Evolutionary conservation across 2,888 invertebrate genomes (phyloP).

Genomic region (Endotricha flammealis): DNA sequence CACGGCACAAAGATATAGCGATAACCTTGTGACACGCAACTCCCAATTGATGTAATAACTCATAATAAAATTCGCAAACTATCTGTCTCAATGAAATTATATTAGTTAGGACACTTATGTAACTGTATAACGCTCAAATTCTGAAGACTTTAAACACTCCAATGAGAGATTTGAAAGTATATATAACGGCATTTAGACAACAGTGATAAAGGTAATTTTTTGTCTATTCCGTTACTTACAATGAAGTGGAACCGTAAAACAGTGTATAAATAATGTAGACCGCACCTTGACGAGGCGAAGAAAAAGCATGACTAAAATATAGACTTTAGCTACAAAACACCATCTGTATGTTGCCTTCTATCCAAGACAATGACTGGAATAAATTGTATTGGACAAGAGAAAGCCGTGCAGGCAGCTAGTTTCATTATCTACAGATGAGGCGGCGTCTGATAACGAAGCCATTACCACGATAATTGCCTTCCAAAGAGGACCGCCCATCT

Average conservation of each 20-base stretch:
- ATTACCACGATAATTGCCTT: slow-evolving; percentile 59
- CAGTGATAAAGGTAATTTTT: neutral
- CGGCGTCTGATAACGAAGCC: slow-evolving; percentile 57
- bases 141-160: no score
- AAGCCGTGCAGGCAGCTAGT: slow-evolving; percentile 36
- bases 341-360: slow-evolving; percentile 24
- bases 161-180: neutral
- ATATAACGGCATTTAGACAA: neutral
- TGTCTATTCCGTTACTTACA: neutral
- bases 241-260: slow-evolving; percentile 5
- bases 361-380: slow-evolving; percentile 28
- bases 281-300: slow-evolving; percentile 8
- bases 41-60: neutral
- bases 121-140: no score
- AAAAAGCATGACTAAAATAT: slow-evolving; percentile 15
- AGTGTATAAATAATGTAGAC: slow-evolving; percentile 7
- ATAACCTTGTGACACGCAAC: neutral
- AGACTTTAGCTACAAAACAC: slow-evolving; percentile 13
- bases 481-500: slow-evolving; percentile 39
- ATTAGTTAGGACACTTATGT: no score
- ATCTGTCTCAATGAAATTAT: no score
- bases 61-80: neutral
- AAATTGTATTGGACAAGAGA: slow-evolving; percentile 32
- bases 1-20: neutral
- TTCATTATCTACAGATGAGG: slow-evolving; percentile 55